A percentile compares a stretch with the other conserved stretches of the same genome.
These are phyloP conservation scores for Eupsittula cactorum DNA, from an alignment of 2,113 vertebrate species.

Conservation along the genomic window DNA sequence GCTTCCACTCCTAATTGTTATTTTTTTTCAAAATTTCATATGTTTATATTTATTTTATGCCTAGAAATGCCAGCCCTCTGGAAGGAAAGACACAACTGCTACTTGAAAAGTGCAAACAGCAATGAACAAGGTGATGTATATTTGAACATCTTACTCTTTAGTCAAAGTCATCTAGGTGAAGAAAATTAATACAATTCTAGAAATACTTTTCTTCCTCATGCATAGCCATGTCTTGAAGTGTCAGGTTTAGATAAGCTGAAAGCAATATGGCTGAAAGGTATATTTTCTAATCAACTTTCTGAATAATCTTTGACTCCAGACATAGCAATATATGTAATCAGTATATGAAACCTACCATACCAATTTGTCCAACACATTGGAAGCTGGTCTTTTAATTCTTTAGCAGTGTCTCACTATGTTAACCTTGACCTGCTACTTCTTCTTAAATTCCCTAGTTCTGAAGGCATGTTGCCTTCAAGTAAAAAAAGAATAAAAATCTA, in stretches of 20 bases:
- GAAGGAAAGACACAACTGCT: not conserved
- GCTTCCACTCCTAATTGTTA: not conserved
- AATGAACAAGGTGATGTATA: not conserved
- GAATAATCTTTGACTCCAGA: constrained; percentile 62
- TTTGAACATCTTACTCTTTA: constrained; percentile 16
- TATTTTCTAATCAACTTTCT: constrained; percentile 58
- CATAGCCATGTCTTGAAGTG: not conserved
- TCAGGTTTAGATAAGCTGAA: constrained; percentile 58
- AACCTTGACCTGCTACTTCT: constrained; percentile 3
- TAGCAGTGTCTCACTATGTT: constrained; percentile 3
- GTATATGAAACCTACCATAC: constrained; percentile 42
- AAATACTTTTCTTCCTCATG: constrained; percentile 27
- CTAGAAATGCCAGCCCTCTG: not conserved
- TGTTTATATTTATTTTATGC: not conserved
- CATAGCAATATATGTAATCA: constrained; percentile 28
- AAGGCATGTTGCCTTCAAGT: not conserved
- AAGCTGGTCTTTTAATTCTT: constrained; percentile 42
- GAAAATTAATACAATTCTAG: constrained; percentile 34
- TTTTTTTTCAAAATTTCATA: not conserved
- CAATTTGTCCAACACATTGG: constrained; percentile 20
- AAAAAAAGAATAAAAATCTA: not conserved
- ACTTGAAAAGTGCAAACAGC: not conserved
- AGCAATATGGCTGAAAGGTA: constrained; percentile 56
- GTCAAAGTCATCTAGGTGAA: constrained; percentile 28
- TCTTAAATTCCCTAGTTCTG: not conserved